phyloP scores from a whole-genome alignment of 2,888 invertebrate species.

The Laothoe populi region DNA sequence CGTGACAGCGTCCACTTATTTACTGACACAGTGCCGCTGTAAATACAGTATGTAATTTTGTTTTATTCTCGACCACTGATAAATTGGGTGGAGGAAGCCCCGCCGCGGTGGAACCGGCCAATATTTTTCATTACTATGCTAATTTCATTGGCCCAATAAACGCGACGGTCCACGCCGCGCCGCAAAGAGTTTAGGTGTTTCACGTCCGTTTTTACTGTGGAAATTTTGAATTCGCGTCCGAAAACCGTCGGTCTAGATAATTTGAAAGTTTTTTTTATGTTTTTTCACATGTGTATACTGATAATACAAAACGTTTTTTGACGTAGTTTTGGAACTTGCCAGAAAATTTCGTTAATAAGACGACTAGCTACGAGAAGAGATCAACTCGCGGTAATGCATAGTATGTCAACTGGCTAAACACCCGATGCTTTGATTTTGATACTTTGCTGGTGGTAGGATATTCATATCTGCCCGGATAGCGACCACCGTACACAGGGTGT shows the following conservation, averaged over 20 bases:
- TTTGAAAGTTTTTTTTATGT: conserved; percentile 17
- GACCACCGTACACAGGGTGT: no score
- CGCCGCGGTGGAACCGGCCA: conserved; percentile 60
- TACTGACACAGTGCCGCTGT: conserved; percentile 44
- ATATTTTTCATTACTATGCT: conserved; percentile 85
- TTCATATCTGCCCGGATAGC: no score
- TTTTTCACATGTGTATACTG: conserved; percentile 9
- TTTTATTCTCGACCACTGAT: conserved; percentile 60
- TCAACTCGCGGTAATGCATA: neutral
- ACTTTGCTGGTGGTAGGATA: no score
- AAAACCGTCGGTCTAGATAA: conserved; percentile 61
- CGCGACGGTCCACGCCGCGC: conserved; percentile 69
- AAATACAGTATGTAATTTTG: conserved; percentile 54
- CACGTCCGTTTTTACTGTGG: conserved; percentile 72
- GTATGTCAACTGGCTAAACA: no score
- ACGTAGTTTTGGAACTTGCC: neutral
- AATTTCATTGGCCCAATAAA: conserved; percentile 82
- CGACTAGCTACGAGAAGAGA: neutral
- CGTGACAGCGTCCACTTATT: conserved; percentile 49
- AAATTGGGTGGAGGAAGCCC: conserved; percentile 61
- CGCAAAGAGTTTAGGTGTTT: conserved; percentile 71
- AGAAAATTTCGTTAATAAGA: neutral
- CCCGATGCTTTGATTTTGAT: no score
- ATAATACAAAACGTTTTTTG: neutral
- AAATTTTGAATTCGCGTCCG: conserved; percentile 73